Conservation (phyloP, 2,797 vertebrate genomes). For the Rhinophrynus dorsalis region DNA sequence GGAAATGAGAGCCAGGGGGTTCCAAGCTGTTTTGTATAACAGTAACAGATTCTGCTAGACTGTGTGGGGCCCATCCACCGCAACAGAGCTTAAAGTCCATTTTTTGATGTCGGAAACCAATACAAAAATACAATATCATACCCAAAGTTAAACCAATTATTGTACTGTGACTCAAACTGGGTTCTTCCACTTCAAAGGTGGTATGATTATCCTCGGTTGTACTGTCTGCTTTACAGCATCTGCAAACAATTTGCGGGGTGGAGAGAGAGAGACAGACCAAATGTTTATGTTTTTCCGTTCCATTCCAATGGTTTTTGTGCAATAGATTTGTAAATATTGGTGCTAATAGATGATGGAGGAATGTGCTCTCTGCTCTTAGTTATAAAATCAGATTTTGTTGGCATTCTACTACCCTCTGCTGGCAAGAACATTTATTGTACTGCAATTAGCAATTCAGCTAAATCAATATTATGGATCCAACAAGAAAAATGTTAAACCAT, state of each 20-base stretch:
- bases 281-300: constrained; percentile 65
- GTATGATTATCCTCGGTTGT: background rate
- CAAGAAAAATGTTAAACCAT: background rate
- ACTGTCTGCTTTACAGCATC: constrained; percentile 22
- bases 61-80: too few relatives aligned
- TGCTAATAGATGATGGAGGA: constrained; percentile 38
- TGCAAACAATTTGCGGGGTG: constrained; percentile 54
- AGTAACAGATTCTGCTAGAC: too few relatives aligned
- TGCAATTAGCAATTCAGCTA: background rate
- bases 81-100: background rate
- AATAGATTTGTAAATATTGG: constrained; percentile 53
- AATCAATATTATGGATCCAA: background rate
- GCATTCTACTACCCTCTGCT: constrained; percentile 58
- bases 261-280: constrained; percentile 49
- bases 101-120: background rate
- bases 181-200: background rate
- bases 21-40: too few relatives aligned
- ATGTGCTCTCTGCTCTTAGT: background rate
- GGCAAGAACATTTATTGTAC: constrained; percentile 1
- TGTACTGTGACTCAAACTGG: background rate
- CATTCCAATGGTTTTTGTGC: constrained; percentile 53
- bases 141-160: background rate
- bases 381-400: constrained; percentile 6
- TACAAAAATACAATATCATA: background rate
- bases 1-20: too few relatives aligned